Evolutionary conservation across 1,140 invertebrate genomes (phyloP), one percentile per base, ranked within the genome.

Genomic region (Saxidomus purpurata): DNA sequence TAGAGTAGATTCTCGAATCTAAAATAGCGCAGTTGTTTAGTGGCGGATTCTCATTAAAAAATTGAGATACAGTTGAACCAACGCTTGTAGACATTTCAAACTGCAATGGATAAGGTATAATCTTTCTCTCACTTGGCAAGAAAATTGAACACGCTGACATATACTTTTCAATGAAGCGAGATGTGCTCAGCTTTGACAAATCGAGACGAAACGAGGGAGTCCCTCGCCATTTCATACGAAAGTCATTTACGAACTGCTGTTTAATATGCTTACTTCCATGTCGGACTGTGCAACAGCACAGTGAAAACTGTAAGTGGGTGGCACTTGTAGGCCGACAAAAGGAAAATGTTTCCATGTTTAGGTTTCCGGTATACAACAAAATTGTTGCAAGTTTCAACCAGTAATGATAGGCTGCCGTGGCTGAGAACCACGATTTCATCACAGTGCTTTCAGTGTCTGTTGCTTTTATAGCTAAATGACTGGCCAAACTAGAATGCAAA

Each of bases 401-500:
- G 19, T 11, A 55, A 22, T 55, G 52, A n/a, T 55, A 55, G 22
- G 52, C 4, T 15, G 52, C 52, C 8, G 13, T 55, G 22, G 19
- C 3, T 3, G 19, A 11, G 15, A 13, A n/a, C 52, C 52, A 55
- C 8, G 15, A 55, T 22, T 19, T 55, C 52, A 13, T 6, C 8
- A 3, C 3, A 3, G 22, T 8, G 13, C 19, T n/a, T 3, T 55
- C 19, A 4, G 52, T 55, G 2, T 55, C 52, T 3, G 15, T 19
- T 4, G 52, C 61, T 67, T 67, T 67, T 4, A 67, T 28, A 31
- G 61, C 61, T 25, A 67, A 31, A 36, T 67, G 61, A 17, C 61
- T 67, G 11, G 61, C 61, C 61, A 67, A n/a, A 67, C 61, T 67
- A 4, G 61, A 31, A 67, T 67, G 61, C 31, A 67, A 31, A 36